Evolutionary conservation across 2,113 vertebrate genomes (phyloP), one percentile per base, ranked within the genome.

Genomic region (Syngnathus typhle): DNA sequence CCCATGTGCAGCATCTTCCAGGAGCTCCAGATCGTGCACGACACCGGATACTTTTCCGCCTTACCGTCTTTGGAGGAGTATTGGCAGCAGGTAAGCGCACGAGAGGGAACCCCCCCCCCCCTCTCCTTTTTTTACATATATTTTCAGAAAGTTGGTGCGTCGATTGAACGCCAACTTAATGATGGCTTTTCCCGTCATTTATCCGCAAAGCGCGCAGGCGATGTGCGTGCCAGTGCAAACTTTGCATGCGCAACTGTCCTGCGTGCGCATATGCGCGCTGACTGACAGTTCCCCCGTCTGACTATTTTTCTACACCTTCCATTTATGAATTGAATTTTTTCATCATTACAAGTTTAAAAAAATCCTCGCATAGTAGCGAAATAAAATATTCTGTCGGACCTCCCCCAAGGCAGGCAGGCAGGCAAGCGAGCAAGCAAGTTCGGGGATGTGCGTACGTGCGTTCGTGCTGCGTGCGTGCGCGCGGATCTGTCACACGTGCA

Each of bases 1-100:
- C 96, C 96, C n/a, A 98, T 96, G 94, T 98, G 95, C 88, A 94
- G 96, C 94, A 98, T 98, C 90, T 98, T 98, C 90, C 95, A 98
- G 92, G 96, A 98, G 92, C 96, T 98, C 74, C 96, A 98, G 81
- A 95, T 96, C 67, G 96, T 98, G 84, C 96, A 97, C 88, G 96
- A 98, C 89, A 98, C 96, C 54, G 96, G 96, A 84, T 98, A 98
- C 91, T 98, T 98, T 89, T 98, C 96, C 54, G 96, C 96, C 55
- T 90, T 98, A 78, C 96, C 96, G 54, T 98, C 96, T 72, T 93
- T 98, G 91, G 96, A 98, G 85, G 96, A 98, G 82, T 96, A 98
- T 77, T 98, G 96, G 96, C 96, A 98, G 95, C 96, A 98, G 96
- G 96, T 98, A 95, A 63, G 11, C 10, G 12, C 60, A 5, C 10